Conservation (phyloP, 2,888 invertebrate species). For the Ceraclea dissimilis region DNA sequence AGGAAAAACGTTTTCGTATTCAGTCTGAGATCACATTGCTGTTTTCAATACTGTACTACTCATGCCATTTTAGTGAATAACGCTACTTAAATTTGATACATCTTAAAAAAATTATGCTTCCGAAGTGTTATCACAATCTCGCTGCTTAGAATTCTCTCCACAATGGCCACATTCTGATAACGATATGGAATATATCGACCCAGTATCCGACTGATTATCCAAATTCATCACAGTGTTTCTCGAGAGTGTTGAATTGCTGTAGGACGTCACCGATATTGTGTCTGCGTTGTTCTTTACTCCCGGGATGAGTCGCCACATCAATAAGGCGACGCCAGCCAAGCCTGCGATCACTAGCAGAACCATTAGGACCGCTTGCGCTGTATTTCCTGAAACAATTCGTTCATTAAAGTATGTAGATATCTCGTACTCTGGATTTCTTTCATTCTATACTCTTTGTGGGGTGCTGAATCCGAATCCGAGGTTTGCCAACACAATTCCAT, state of each 20-base stretch:
- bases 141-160: slow-evolving; percentile 33
- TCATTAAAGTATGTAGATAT: not conserved
- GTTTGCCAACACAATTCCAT: no score
- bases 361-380: slow-evolving; percentile 45
- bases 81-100: no score
- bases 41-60: no score
- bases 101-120: slow-evolving; percentile 45
- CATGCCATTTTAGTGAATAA: no score
- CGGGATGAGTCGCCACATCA: slow-evolving; percentile 51
- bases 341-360: slow-evolving; percentile 53
- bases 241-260: slow-evolving; percentile 30
- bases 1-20: no score
- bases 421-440: not conserved
- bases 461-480: no score
- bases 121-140: slow-evolving; percentile 41
- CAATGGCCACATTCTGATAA: slow-evolving; percentile 43
- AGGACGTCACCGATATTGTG: slow-evolving; percentile 41
- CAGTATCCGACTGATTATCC: slow-evolving; percentile 35
- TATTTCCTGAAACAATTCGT: slow-evolving; percentile 35
- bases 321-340: slow-evolving; percentile 47
- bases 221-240: slow-evolving; percentile 33
- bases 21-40: no score
- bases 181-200: slow-evolving; percentile 45
- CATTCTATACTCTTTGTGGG: no score
- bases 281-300: slow-evolving; percentile 46